phyloP scores from a whole-genome alignment of 2,113 vertebrate genomes.

The Accipiter cooperii region DNA sequence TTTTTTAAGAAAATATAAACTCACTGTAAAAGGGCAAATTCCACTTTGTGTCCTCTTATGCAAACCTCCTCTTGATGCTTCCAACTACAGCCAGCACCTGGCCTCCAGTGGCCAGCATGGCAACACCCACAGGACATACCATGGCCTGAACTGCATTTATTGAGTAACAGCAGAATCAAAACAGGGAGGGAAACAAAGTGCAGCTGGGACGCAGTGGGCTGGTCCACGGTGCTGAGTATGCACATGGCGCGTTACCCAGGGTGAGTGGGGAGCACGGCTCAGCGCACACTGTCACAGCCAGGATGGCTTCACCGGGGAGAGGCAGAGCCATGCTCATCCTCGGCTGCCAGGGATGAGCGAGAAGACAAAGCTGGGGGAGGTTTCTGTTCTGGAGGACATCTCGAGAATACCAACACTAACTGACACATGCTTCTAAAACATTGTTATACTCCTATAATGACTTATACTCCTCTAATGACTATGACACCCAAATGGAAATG shows the following conservation, averaged over 20 bases:
- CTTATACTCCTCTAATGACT: not conserved
- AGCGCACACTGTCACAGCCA: not conserved
- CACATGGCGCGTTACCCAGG: accelerated
- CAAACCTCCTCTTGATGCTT: not conserved
- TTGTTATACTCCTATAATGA: not conserved
- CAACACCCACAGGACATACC: accelerated
- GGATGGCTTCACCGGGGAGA: not conserved
- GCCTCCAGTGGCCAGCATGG: not conserved
- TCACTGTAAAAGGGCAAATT: not conserved
- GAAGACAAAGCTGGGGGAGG: not conserved
- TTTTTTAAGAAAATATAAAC: not conserved
- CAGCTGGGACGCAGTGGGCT: not conserved
- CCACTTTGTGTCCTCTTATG: not conserved
- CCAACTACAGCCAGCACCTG: not conserved
- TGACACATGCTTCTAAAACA: not conserved
- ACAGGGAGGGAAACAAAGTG: no score
- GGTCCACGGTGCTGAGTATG: accelerated
- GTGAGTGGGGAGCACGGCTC: not conserved
- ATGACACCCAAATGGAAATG: not conserved
- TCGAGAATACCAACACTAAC: not conserved
- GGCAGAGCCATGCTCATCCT: not conserved
- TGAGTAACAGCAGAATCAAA: accelerated
- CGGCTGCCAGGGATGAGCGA: not conserved
- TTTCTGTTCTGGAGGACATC: not conserved
- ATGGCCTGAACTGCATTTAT: accelerated